A percentile compares a stretch with the other conserved stretches of the same genome.
Evolutionary conservation across 1,140 invertebrate species (phyloP).

Genomic region (Musca domestica): DNA sequence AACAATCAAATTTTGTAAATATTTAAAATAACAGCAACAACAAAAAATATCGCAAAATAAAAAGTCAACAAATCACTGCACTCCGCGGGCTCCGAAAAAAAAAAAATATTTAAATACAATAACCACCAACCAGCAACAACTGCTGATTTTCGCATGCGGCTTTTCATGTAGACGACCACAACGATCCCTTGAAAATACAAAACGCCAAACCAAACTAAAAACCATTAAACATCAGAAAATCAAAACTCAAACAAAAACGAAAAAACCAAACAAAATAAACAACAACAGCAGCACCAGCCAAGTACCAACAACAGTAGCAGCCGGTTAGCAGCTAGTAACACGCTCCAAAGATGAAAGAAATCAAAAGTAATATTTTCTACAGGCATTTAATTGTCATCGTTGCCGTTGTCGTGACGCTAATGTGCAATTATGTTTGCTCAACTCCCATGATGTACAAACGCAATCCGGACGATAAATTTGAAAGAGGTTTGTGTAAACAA

Average conservation of each 20-base stretch:
- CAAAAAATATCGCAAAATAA: not conserved
- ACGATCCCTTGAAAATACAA: too few relatives aligned
- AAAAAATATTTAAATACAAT: too few relatives aligned
- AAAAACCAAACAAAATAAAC: not conserved
- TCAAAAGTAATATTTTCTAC: slow-evolving; percentile 9
- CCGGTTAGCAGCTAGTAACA: not conserved
- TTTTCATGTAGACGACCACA: too few relatives aligned
- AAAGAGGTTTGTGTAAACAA: slow-evolving; percentile 48
- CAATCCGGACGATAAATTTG: slow-evolving; percentile 50
- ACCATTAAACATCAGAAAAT: slow-evolving; percentile 4
- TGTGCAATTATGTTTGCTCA: slow-evolving; percentile 23
- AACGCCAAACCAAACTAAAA: not conserved
- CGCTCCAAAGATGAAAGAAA: slow-evolving; percentile 25
- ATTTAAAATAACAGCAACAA: slow-evolving; percentile 2
- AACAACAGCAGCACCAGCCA: not conserved
- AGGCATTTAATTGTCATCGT: slow-evolving; percentile 20
- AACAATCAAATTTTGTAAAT: not conserved
- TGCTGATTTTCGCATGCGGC: too few relatives aligned
- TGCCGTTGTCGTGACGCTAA: slow-evolving; percentile 24
- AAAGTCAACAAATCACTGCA: too few relatives aligned
- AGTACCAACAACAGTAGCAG: not conserved
- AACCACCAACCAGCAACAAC: too few relatives aligned
- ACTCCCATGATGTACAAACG: slow-evolving; percentile 48
- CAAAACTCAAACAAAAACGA: slow-evolving; percentile 7
- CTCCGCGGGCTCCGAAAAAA: too few relatives aligned